Base-by-base conservation (phyloP, 2,888 invertebrate species). In the Drosophila mimetica region DNA sequence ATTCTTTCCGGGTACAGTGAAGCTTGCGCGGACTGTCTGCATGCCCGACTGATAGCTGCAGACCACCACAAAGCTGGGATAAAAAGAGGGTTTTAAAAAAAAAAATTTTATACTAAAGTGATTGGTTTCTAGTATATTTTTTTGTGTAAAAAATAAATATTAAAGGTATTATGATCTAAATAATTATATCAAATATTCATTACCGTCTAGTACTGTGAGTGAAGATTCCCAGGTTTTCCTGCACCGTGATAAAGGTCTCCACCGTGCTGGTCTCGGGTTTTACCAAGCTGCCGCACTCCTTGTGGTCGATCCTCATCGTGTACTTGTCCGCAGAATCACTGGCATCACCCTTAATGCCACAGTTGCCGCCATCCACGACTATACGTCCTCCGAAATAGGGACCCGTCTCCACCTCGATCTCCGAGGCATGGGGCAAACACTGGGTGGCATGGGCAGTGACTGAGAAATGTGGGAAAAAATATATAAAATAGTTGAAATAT, bases 11-110 rank as follows among this genome's bases (percentile, higher is more conserved):
- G 95, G 95, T 65, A 95, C 92, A 74, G 94, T 95, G 82, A 95
- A 94, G 86, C 96, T 96, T 28, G 96, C 96, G 76, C 96, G 93
- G 8, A 96, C 96, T 0, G 96, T 96, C 85, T 96, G 93, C 28
- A 96, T 96, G 89, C 96, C 96, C 1, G 96, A 96, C 86, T 96
- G 95, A 89, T 96, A 96, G 32, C 95, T 95, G 88, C 96, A 96
- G 13, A 96, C 93, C 1, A 96, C 96, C 54, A 96, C 92, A 89
- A 96, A 96, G 76, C 96, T 94, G 87, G 52, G 6, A 8, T 36
- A 44, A 20, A 8, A 20, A 5, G 4, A 22, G 2, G 8, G 2
- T 1, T 20, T 20, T 13, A 6, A 7, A 20, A 20, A 20, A 13
- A 4, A 5, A 22, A 4, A 22, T 22, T 6, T 22, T 22, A 22